These are phyloP conservation scores for Apodemus sylvaticus DNA, from an alignment of 2,113 vertebrate genomes.

Conservation along the genomic window DNA sequence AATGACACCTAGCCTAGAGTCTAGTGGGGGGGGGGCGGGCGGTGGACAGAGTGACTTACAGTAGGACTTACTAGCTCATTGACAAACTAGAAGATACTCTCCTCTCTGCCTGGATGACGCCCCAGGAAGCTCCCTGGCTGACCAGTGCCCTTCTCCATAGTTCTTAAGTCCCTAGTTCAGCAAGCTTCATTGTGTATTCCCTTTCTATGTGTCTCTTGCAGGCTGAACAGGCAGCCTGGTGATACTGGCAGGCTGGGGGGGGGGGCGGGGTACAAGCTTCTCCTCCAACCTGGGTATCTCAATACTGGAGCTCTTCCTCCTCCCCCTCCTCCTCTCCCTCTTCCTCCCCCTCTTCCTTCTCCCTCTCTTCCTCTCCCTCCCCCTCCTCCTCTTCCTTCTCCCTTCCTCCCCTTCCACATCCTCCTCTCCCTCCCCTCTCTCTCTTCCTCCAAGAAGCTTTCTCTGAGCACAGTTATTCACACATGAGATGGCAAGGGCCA, in stretches of 20 bases:
- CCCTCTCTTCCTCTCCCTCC: neutral
- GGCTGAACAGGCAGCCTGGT: neutral
- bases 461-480: neutral
- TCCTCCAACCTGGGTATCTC: neutral
- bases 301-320: neutral
- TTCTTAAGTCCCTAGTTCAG: neutral
- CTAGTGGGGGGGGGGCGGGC: neutral
- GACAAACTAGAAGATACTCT: neutral
- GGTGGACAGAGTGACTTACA: accelerated
- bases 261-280: accelerated
- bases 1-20: neutral
- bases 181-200: neutral
- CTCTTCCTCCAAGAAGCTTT: neutral
- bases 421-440: neutral
- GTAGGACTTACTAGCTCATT: neutral
- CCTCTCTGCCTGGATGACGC: neutral
- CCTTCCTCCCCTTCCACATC: neutral
- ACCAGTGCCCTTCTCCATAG: neutral
- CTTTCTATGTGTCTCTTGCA: neutral
- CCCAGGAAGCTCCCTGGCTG: neutral
- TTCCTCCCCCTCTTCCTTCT: neutral
- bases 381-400: neutral
- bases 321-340: accelerated
- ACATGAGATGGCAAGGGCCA: neutral
- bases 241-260: neutral